Evolutionary conservation across 2,797 vertebrate species (phyloP), one percentile per base, ranked within the genome.

Genomic region (Lindbergichthys nudifrons): DNA sequence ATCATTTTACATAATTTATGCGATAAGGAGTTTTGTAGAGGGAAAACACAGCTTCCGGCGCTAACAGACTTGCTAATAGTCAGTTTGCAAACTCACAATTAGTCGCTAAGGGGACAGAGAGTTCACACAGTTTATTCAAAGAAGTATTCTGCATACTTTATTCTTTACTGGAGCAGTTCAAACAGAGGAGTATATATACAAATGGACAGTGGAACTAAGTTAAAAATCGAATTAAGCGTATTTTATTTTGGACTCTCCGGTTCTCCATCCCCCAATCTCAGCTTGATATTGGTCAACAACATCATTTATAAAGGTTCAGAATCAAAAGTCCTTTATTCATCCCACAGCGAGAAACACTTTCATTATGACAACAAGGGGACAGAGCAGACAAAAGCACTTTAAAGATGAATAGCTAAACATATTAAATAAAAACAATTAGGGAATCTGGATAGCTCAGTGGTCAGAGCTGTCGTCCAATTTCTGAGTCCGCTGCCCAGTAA

Each of bases 141-240:
- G 1, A 7, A 7, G 12, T 50, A 50, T 50, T 50, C 16, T 46
- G 19, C 59, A 18, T 26, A 30, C 10, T 48, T 19, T 47, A 26
- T 30, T 21, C n/a, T 48, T 63, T 48, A 13, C 18, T 48, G 26
- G 3, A 46, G 11, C 45, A 63, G 19, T n/a, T 48, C 41, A 2
- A 58, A 45, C 45, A 63, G 42, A 61, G 26, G 59, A 61, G 23
- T 23, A 18, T 30, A 46, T 30, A 46, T 30, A n/a, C 7, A 57
- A 46, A 19, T 57, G 54, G 36, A 57, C 13, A 36, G 54, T 57
- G 18, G 9, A 30, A 61, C 42, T 3, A 7, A 64, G n/a, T 12
- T 19, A 19, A 65, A n/a, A 11, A 39, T 18, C 11, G 19, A n/a
- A 10, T 0, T 8, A 23, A 46, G 8, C 16, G 9, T 51, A 18